phyloP scores from a whole-genome alignment of 2,888 invertebrate species.

The Hemicrepidius hirtus region DNA sequence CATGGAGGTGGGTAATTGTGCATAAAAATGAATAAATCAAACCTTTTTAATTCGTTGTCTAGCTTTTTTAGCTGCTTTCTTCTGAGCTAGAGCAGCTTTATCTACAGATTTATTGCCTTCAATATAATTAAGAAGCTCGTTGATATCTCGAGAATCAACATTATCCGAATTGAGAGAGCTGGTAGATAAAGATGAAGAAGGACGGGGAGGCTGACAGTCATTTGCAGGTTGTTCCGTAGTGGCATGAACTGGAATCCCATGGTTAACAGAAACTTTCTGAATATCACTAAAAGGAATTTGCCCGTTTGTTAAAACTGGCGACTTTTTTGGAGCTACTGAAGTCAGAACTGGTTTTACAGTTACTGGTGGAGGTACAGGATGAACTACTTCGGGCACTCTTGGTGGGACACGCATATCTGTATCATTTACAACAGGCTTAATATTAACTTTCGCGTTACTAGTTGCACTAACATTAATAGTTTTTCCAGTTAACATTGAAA shows the following conservation, averaged over 20 bases:
- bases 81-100: constrained; percentile 70
- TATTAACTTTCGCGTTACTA: constrained; percentile 23
- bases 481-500: constrained; percentile 31
- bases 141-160: constrained; percentile 63
- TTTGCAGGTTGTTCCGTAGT: constrained; percentile 7
- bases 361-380: constrained; percentile 45
- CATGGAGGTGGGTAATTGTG: too few relatives aligned
- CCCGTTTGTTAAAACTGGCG: constrained; percentile 22
- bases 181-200: constrained; percentile 43
- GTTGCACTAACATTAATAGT: constrained; percentile 6
- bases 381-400: constrained; percentile 44
- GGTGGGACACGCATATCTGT: constrained; percentile 39
- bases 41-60: constrained; percentile 87
- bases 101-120: constrained; percentile 67
- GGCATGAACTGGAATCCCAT: neutral
- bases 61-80: constrained; percentile 89
- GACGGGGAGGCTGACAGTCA: constrained; percentile 25
- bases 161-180: constrained; percentile 51
- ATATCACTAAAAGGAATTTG: constrained; percentile 34
- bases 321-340: constrained; percentile 40
- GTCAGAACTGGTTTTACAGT: constrained; percentile 51
- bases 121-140: constrained; percentile 69
- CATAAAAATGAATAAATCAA: too few relatives aligned
- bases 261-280: constrained; percentile 26
- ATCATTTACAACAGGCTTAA: constrained; percentile 29